Percentiles rank a stretch among this genome's conserved stretches.
phyloP scores from a whole-genome alignment of 2,888 invertebrate species.

The Furcula furcula region DNA sequence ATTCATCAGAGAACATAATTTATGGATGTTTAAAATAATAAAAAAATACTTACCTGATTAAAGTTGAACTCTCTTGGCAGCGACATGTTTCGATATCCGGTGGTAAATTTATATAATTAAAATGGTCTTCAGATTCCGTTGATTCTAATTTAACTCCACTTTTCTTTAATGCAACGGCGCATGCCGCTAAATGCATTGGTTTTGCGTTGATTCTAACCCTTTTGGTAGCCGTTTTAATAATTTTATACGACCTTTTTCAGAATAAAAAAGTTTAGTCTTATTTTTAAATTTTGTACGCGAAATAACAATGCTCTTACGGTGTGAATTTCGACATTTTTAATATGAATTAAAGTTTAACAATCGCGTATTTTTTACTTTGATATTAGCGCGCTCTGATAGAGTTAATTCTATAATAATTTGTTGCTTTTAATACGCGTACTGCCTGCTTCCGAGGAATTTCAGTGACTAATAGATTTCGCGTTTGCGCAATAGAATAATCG shows the following conservation, averaged over 20 bases:
- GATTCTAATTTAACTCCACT: constrained; percentile 51
- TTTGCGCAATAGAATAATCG: constrained; percentile 27
- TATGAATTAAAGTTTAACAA: background rate
- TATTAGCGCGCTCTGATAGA: background rate
- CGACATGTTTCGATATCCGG: constrained; percentile 79
- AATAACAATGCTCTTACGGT: constrained; percentile 16
- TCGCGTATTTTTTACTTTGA: background rate
- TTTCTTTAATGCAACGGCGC: constrained; percentile 48
- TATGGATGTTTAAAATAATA: background rate
- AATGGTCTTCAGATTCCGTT: constrained; percentile 70
- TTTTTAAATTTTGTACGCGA: constrained; percentile 6
- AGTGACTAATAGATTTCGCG: constrained; percentile 4
- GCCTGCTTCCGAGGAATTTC: background rate
- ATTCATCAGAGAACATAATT: background rate
- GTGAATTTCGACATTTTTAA: constrained; percentile 17
- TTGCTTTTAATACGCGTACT: background rate
- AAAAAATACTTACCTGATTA: constrained; percentile 69
- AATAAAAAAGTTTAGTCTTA: constrained; percentile 20
- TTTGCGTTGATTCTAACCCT: constrained; percentile 39
- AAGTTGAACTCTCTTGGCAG: constrained; percentile 83
- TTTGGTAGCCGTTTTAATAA: constrained; percentile 60
- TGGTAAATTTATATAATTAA: constrained; percentile 56
- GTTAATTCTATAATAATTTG: background rate
- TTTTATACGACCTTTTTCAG: constrained; percentile 35
- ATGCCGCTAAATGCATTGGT: constrained; percentile 68